phyloP scores from a whole-genome alignment of 1,140 invertebrate species.

The Euwallacea fornicatus region DNA sequence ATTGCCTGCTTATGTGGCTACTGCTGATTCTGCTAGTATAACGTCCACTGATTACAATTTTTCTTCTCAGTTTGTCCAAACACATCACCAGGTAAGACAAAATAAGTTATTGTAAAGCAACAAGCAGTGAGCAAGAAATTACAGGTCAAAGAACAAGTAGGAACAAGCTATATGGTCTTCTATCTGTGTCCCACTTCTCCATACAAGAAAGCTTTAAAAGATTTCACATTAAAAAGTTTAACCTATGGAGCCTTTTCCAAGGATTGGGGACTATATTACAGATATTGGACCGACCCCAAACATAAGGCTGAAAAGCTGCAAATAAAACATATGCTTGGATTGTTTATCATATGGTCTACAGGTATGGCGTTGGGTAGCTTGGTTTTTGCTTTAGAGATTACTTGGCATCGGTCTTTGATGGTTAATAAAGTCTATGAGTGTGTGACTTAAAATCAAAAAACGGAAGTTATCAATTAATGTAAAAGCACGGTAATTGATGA shows the following conservation, averaged over 20 bases:
- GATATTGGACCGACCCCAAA: neutral
- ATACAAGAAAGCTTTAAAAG: slow-evolving; percentile 2
- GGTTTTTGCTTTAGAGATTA: neutral
- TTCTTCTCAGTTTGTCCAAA: too few species aligned
- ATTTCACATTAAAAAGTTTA: slow-evolving; percentile 8
- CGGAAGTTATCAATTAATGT: too few species aligned
- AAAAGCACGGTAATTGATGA: too few species aligned
- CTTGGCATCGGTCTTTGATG: neutral
- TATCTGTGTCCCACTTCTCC: neutral
- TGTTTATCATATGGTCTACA: neutral
- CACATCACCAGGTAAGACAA: too few species aligned
- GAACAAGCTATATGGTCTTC: neutral
- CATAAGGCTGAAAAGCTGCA: neutral
- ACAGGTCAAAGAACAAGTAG: slow-evolving; percentile 7
- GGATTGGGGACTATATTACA: neutral
- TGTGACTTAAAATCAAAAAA: neutral
- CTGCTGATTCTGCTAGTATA: too few species aligned
- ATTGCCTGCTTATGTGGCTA: too few species aligned
- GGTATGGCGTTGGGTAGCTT: neutral
- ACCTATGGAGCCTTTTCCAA: slow-evolving; percentile 10
- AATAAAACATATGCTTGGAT: slow-evolving; percentile 1
- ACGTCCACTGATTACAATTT: too few species aligned
- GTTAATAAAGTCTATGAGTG: slow-evolving; percentile 2
- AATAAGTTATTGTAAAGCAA: too few species aligned
- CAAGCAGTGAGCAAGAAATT: neutral